Percentiles rank a stretch among this genome's conserved stretches.
Conservation (phyloP, 2,113 vertebrate genomes). For the Fukomys damarensis region DNA sequence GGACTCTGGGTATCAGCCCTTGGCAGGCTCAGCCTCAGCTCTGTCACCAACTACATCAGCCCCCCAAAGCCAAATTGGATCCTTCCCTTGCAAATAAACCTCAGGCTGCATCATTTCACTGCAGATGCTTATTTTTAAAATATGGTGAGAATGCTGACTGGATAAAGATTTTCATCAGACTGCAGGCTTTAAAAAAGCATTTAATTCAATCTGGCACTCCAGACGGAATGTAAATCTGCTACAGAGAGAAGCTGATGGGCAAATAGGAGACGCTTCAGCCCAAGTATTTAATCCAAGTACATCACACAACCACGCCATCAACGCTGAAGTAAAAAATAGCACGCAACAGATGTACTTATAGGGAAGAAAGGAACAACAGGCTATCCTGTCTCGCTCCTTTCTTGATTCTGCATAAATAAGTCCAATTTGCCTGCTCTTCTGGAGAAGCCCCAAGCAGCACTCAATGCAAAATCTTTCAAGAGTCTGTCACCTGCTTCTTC, state of each 20-base stretch:
- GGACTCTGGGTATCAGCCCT: not conserved
- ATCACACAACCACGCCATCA: conserved; percentile 36
- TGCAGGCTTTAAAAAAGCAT: conserved; percentile 70
- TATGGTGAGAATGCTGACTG: conserved; percentile 54
- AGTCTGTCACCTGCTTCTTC: not conserved
- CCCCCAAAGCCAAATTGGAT: conserved; percentile 38
- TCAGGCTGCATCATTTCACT: not conserved
- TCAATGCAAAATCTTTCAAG: not conserved
- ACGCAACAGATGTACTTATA: conserved; percentile 25
- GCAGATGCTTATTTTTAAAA: conserved; percentile 68
- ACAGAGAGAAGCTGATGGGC: conserved; percentile 48
- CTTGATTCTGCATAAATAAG: not conserved
- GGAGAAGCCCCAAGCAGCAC: not conserved
- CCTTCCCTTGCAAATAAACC: conserved; percentile 51
- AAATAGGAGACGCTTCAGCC: conserved; percentile 54
- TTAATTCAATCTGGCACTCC: conserved; percentile 75
- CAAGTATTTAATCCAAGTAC: conserved; percentile 55
- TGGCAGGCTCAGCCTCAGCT: not conserved
- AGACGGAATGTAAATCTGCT: conserved; percentile 70
- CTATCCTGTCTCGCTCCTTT: not conserved
- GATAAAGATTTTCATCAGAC: conserved; percentile 67
- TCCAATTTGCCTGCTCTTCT: not conserved
- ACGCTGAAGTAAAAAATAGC: conserved; percentile 51
- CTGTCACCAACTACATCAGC: conserved; percentile 6
- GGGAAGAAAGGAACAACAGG: conserved; percentile 5